Percentiles rank a stretch among this genome's conserved stretches.
These are phyloP conservation scores for Melospiza melodia DNA, from an alignment of 2,113 vertebrate species.

Conservation along the genomic window DNA sequence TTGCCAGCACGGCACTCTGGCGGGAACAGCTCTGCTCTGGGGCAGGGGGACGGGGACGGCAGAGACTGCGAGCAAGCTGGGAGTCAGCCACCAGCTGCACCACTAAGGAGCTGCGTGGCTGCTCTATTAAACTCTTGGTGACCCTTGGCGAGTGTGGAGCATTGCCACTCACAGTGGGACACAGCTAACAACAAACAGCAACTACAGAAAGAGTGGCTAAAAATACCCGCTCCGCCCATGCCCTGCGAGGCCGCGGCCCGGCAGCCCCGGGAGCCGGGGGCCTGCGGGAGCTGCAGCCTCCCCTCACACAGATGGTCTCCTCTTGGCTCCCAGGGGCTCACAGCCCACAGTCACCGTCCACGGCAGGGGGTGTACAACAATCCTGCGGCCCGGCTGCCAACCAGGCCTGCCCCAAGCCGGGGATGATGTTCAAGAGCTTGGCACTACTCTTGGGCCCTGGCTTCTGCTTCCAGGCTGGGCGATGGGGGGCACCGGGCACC, in stretches of 20 bases:
- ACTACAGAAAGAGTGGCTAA: neutral
- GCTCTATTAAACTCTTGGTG: conserved; percentile 68
- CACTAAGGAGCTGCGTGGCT: conserved; percentile 3
- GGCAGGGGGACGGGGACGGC: rapidly evolving
- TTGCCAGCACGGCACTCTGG: rapidly evolving
- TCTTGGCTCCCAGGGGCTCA: neutral
- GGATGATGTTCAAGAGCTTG: neutral
- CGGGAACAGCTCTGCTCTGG: neutral
- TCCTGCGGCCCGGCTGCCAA: neutral
- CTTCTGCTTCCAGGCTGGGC: neutral
- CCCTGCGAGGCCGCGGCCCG: neutral
- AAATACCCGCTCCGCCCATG: neutral
- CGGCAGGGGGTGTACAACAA: rapidly evolving
- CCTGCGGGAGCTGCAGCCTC: neutral
- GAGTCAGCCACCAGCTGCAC: neutral
- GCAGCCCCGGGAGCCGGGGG: neutral
- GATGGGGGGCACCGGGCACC: rapidly evolving
- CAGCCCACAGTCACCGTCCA: neutral
- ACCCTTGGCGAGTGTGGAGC: neutral
- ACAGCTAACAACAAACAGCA: neutral
- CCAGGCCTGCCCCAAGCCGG: neutral
- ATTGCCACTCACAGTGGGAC: conserved; percentile 25
- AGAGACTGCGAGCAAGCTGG: neutral
- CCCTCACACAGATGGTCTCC: neutral
- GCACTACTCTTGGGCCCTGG: neutral